phyloP scores from a whole-genome alignment of 2,113 vertebrate species.

The Pipra filicauda region DNA sequence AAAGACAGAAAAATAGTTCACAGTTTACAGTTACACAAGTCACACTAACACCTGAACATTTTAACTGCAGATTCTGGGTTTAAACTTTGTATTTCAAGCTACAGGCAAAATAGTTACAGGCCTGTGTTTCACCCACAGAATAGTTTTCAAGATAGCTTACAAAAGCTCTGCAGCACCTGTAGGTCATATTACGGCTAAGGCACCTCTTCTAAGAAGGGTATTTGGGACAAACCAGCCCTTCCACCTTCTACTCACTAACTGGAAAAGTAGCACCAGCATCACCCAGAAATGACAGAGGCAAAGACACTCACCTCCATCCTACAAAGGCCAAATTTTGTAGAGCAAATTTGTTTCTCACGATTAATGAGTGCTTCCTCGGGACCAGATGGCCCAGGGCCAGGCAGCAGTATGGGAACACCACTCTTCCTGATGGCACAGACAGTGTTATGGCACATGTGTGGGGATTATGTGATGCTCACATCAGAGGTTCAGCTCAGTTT shows the following conservation, averaged over 20 bases:
- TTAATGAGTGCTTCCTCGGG: not conserved
- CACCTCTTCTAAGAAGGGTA: not conserved
- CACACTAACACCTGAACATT: not conserved
- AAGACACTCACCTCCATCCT: not conserved
- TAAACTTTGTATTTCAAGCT: conserved; percentile 7
- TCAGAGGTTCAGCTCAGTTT: not conserved
- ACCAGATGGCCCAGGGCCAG: not conserved
- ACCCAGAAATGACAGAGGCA: not conserved
- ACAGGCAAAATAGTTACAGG: conserved; percentile 17
- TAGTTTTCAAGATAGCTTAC: not conserved
- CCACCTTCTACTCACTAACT: not conserved
- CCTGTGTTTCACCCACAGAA: not conserved
- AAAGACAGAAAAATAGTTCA: not conserved
- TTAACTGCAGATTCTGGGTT: not conserved
- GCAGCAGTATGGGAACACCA: not conserved
- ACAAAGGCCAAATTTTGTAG: not conserved
- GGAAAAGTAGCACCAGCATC: not conserved
- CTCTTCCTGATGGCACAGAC: not conserved
- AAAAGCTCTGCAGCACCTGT: not conserved
- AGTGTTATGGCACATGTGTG: not conserved
- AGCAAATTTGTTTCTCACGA: not conserved
- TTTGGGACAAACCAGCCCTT: not conserved
- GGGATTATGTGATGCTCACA: not conserved
- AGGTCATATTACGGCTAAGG: not conserved
- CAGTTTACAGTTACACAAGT: not conserved